Base-by-base conservation (phyloP, 2,113 vertebrate species). In the Ictalurus punctatus region DNA sequence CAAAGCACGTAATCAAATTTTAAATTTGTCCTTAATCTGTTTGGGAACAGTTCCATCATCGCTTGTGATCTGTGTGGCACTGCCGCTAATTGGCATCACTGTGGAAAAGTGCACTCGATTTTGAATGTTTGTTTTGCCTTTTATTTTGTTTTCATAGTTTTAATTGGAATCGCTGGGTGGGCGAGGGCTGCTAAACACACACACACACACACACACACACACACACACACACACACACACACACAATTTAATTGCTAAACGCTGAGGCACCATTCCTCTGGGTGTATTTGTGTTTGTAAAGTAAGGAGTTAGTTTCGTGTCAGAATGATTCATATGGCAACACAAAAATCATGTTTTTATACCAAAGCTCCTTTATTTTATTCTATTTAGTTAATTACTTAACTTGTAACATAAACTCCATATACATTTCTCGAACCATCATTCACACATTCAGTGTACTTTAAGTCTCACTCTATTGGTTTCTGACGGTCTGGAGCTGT, bases 51-150 rank as follows among this genome's bases (percentile, higher is more conserved):
- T 27, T 63, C 25, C 58, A 58, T 74, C 52, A 27, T 12, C 61
- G 59, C 56, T 80, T 10, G 61, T 44, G 54, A 82, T 85, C 65
- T 79, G 84, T 91, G 80, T 90, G 89, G 90, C 61, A 83, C 21
- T 78, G 73, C 52, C 63, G 27, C 63, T 90, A 89, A 90, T 89
- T 84, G 83, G 84, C 85, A 65, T 65, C 81, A 48, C 67, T 63
- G 73, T 44, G 84, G 73, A 74, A 85, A 87, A 84, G 71, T 23
- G 40, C 54, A 74, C 74, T 88, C 54, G 73, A 44, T 80, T 73
- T 85, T 86, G 34, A 88, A 86, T 90, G 84, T 90, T 91, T 89
- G 87, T 87, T 90, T 87, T 87, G 44, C 52, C 78, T 88, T 78
- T 82, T 90, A 67, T 89, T 84, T 34, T 74, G 85, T 59, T 90